Evolutionary conservation across 2,113 vertebrate species (phyloP).

Genomic region (Pao palembangensis): DNA sequence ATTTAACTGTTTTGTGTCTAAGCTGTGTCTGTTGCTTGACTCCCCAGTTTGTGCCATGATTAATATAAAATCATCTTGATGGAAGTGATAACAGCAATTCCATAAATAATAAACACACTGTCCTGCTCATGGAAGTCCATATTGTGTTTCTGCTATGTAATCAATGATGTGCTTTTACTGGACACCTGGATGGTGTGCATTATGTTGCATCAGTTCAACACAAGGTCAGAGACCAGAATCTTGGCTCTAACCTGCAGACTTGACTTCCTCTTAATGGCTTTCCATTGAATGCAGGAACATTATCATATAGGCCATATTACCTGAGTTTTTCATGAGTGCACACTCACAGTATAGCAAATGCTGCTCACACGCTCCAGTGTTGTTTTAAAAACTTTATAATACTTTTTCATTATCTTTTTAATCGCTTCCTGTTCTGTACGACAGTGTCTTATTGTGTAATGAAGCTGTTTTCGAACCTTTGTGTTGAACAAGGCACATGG

Average conservation of each 20-base stretch:
- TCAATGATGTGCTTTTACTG: conserved; percentile 9
- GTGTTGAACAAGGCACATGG: not conserved
- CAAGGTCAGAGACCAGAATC: conserved; percentile 29
- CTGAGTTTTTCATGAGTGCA: not conserved
- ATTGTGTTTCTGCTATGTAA: too few relatives aligned
- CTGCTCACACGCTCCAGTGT: not conserved
- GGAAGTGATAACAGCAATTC: too few relatives aligned
- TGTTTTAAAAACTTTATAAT: conserved; percentile 1
- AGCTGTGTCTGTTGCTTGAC: too few relatives aligned
- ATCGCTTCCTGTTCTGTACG: not conserved
- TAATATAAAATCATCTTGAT: too few relatives aligned
- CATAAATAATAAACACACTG: too few relatives aligned
- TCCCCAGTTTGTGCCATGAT: too few relatives aligned
- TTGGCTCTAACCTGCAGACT: conserved; percentile 1
- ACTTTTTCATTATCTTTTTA: not conserved
- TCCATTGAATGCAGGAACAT: not conserved
- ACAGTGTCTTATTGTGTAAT: conserved; percentile 6
- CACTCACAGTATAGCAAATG: not conserved
- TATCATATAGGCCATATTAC: not conserved
- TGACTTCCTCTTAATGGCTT: conserved; percentile 1
- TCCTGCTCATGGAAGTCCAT: not conserved
- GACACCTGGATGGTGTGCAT: conserved; percentile 22
- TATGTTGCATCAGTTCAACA: conserved; percentile 1
- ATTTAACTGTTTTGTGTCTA: too few relatives aligned
- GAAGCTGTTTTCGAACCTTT: conserved; percentile 7